Conservation (phyloP, 2,797 vertebrate species). For the Scolopax rusticola region DNA sequence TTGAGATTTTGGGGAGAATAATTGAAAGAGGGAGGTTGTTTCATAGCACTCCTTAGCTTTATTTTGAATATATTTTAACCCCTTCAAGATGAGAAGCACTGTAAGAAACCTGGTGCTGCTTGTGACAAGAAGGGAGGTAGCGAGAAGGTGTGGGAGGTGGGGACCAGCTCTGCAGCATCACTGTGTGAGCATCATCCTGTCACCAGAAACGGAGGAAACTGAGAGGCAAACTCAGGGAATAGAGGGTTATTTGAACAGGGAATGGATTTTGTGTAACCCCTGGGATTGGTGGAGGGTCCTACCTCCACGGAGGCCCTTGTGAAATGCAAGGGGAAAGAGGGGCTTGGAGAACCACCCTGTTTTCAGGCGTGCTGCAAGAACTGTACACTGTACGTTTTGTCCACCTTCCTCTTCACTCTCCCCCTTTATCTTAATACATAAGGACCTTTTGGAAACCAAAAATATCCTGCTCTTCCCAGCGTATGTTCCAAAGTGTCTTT, state of each 20-base stretch:
- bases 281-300: accelerated
- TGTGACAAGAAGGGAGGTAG: accelerated
- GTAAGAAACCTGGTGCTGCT: neutral
- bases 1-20: neutral
- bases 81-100: accelerated
- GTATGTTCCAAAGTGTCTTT: neutral
- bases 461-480: neutral
- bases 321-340: neutral
- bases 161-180: neutral
- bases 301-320: accelerated
- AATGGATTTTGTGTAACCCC: neutral
- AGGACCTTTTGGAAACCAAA: neutral
- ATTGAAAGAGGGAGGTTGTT: accelerated
- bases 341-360: accelerated
- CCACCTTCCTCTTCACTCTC: neutral
- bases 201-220: neutral
- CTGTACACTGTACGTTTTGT: accelerated
- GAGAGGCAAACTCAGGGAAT: neutral
- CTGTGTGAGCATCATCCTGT: accelerated
- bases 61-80: neutral
- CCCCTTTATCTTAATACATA: neutral
- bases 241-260: neutral
- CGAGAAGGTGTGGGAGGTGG: accelerated
- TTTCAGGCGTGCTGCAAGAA: neutral
- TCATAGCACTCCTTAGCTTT: accelerated